These are phyloP conservation scores for Plusia festucae DNA, from an alignment of 2,888 invertebrate genomes.

Conservation along the genomic window DNA sequence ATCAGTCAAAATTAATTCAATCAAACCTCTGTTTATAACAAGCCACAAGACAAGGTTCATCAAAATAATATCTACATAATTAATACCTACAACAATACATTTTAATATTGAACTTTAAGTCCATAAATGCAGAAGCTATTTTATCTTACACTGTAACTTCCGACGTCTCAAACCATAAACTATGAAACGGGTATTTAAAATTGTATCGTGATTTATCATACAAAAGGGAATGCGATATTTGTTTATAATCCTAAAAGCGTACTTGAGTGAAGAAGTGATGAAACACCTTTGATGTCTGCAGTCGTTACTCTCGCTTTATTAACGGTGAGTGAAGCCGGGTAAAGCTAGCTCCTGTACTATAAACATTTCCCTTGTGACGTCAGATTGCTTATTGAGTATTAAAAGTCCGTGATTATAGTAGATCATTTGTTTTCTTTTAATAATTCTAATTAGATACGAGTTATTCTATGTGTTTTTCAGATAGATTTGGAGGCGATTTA, in stretches of 20 bases:
- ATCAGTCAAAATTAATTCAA: background rate
- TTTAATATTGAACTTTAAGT: background rate
- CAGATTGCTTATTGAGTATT: constrained; percentile 43
- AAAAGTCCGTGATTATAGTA: background rate
- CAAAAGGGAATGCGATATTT: constrained; percentile 28
- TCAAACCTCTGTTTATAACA: background rate
- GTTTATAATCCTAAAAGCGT: constrained; percentile 31
- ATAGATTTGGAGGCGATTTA: no score
- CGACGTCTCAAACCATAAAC: background rate
- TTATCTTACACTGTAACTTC: background rate
- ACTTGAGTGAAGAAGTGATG: constrained; percentile 47
- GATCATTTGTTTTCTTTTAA: no score
- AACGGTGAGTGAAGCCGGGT: constrained; percentile 30
- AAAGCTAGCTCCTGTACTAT: constrained; percentile 46
- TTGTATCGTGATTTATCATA: constrained; percentile 1
- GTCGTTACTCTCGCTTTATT: constrained; percentile 56
- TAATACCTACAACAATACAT: background rate
- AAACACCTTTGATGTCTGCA: constrained; percentile 54
- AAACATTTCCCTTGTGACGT: constrained; percentile 49
- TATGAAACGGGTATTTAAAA: constrained; percentile 18
- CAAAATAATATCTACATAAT: background rate
- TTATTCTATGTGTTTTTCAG: no score
- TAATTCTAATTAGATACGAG: no score
- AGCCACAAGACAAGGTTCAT: background rate
- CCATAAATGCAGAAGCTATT: background rate